Conservation (phyloP, 2,113 vertebrate species). For the Tringa solitaria region DNA sequence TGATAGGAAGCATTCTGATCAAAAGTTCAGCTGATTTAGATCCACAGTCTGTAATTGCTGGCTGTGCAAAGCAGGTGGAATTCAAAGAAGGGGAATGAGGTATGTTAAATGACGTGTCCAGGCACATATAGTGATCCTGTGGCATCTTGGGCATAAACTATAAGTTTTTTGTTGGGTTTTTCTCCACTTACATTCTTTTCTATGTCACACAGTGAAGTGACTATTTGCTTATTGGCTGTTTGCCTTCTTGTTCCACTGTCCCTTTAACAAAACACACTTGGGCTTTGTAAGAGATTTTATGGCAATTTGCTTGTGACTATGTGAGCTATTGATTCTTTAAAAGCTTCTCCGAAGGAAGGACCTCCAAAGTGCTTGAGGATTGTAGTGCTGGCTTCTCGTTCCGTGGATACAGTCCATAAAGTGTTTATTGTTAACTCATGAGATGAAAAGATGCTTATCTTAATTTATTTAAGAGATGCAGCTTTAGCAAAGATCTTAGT, state of each 20-base stretch:
- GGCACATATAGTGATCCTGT: background rate
- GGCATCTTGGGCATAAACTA: background rate
- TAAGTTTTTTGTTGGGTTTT: background rate
- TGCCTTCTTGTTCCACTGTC: background rate
- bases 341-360: background rate
- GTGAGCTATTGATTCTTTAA: background rate
- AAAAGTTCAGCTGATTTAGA: background rate
- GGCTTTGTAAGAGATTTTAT: background rate
- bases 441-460: slow-evolving; percentile 5
- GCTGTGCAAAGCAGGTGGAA: background rate
- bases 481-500: slow-evolving; percentile 4
- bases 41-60: background rate
- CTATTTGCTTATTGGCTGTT: background rate
- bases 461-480: background rate
- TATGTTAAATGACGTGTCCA: background rate
- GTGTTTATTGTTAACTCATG: background rate
- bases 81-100: background rate
- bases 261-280: background rate
- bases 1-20: background rate
- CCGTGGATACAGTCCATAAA: background rate
- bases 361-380: background rate
- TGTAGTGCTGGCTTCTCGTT: background rate
- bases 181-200: background rate
- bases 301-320: background rate
- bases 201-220: background rate